Base-by-base conservation (phyloP, 2,797 vertebrate genomes). In the Corythornis leucogaster region DNA sequence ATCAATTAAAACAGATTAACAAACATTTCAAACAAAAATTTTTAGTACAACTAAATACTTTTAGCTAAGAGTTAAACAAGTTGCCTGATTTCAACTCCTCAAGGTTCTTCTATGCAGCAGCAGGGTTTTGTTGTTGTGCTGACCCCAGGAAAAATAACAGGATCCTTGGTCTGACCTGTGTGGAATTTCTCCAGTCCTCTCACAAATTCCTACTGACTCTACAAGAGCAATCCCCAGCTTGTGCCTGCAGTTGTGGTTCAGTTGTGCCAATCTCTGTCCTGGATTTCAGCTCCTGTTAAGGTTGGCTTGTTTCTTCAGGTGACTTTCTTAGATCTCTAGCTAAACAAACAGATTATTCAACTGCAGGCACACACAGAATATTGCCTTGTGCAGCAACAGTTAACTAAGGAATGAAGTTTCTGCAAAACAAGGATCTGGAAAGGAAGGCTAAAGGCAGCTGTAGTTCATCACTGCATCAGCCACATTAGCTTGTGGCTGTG, bases 281-380 rank as follows among this genome's bases (percentile, higher is more conserved):
- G 38, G 50, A 64, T 58, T 80, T 93, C 50, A 51, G 86, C 48
- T 90, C 58, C 46, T 17, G 12, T 38, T 35, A 78, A 40, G 42
- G 16, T 43, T 90, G 70, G 58, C 26, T 81, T 80, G 45, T 62
- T 88, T 94, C 90, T 93, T 87, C 73, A 87, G 75, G 28, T 62
- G 85, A 95, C 35, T 66, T 83, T 43, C 79, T 92, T 80, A 77
- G 12, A 77, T 53, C 57, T 84, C 54, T 77, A 61, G 80, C 61
- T 80, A 87, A 79, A 54, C 42, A 79, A 79, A 54, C 38, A 79
- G 7, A 48, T 21, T 76, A 95, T 90, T 62, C 75, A 87, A 62
- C 64, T 26, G 69, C 18, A 75, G 89, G 53, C 45, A 90, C 20
- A 55, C 24, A 22, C 0, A 57, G 83, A 83, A n/a, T 63, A 46